Evolutionary conservation across 1,140 invertebrate species (phyloP), one percentile per base, ranked within the genome.

Genomic region (Globodera rostochiensis): DNA sequence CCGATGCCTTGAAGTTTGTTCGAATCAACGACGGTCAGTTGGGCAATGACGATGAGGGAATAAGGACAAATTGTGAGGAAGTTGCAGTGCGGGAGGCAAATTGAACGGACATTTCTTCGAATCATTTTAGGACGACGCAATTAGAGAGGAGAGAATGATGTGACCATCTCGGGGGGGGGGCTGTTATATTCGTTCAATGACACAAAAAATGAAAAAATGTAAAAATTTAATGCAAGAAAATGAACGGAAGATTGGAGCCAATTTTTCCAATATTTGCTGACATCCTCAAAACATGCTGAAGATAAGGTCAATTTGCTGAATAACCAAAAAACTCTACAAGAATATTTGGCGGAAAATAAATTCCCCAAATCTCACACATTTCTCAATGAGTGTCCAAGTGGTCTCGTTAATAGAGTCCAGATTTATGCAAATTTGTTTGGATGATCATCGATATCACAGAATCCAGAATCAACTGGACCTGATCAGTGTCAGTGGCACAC

Each of bases 401-500:
- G 57, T 64, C 57, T 64, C 57, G 57, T 64, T 71, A 86, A 80
- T 86, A 86, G 5, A 86, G 77, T 13, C 85, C 85, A 45, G 86
- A 87, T 80, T 86, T 86, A 77, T 86, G 85, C 47, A 87, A 70
- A 80, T 86, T 86, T 19, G 82, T 60, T 64, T 87, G 86, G 53
- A 86, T 87, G n/a, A 86, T 86, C 86, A 86, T 87, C 21, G 79
- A 82, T 69, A 87, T 87, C 21, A 86, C 85, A 15, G 86, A 87
- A 67, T 85, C 84, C 71, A 85, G 77, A 19, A 85, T 85, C 47
- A 87, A n/a, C 36, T 85, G 83, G 6, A 84, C 89, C 84, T 91
- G 90, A 13, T 86, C 88, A 11, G 90, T 91, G 73, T 91, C 91
- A 11, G 90, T 91, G n/a, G 91, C 91, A 50, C 91, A 91, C 13